Conservation (phyloP, 2,888 invertebrate species). For the Asteroscopus sphinx region DNA sequence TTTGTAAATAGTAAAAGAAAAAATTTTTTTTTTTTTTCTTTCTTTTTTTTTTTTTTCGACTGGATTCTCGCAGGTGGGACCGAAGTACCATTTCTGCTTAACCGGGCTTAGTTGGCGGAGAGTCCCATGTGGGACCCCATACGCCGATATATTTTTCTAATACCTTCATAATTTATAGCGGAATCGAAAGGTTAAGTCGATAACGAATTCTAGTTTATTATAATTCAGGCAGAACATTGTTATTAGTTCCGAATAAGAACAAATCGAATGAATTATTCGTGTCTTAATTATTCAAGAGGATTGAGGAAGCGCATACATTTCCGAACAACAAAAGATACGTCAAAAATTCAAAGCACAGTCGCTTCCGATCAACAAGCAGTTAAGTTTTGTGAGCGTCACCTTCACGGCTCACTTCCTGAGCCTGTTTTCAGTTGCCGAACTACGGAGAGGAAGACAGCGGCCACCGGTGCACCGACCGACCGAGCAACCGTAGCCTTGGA, state of each 20-base stretch:
- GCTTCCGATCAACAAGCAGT: slow-evolving; percentile 82
- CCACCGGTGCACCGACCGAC: slow-evolving; percentile 86
- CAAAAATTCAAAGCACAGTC: slow-evolving; percentile 85
- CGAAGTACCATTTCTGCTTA: too few species aligned
- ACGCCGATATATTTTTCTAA: not conserved
- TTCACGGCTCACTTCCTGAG: slow-evolving; percentile 84
- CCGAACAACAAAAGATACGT: slow-evolving; percentile 74
- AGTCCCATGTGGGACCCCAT: too few species aligned
- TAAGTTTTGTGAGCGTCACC: slow-evolving; percentile 81
- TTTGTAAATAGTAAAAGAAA: too few species aligned
- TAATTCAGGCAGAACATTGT: slow-evolving; percentile 16
- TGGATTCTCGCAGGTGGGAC: too few species aligned
- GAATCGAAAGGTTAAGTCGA: not conserved
- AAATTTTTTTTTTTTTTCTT: too few species aligned
- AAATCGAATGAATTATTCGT: slow-evolving; percentile 48
- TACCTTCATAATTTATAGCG: too few species aligned
- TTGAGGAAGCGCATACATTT: slow-evolving; percentile 73
- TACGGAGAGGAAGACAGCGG: slow-evolving; percentile 82
- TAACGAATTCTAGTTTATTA: slow-evolving; percentile 26
- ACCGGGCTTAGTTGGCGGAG: too few species aligned
- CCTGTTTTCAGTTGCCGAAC: slow-evolving; percentile 76
- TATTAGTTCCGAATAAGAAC: slow-evolving; percentile 24
- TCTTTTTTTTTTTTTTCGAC: too few species aligned
- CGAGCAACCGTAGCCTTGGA: slow-evolving; percentile 85
- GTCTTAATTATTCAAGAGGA: slow-evolving; percentile 70